phyloP scores from a whole-genome alignment of 2,888 invertebrate species.

The Acanthopleura granulata region DNA sequence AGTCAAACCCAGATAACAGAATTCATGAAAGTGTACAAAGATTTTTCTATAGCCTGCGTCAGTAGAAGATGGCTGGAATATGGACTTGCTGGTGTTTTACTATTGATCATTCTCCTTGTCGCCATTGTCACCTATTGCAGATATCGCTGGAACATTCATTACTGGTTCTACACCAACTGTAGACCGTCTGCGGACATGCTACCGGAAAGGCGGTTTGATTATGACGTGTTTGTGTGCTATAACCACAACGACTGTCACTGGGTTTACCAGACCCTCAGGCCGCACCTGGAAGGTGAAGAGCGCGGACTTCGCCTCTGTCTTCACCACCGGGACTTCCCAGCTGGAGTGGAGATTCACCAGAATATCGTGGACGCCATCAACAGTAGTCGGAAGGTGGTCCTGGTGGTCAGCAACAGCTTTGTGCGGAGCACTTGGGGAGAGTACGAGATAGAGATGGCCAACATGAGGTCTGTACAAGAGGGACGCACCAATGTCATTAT shows the following conservation, averaged over 20 bases:
- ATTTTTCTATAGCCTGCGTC: background rate
- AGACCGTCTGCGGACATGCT: background rate
- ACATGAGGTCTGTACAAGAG: background rate
- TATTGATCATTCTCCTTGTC: background rate
- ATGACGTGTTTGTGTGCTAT: constrained; percentile 17
- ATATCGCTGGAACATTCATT: constrained; percentile 4
- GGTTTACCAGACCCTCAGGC: background rate
- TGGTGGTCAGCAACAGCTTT: background rate
- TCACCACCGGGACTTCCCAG: constrained; percentile 16
- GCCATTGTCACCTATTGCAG: background rate
- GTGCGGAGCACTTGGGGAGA: background rate
- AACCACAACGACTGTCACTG: constrained; percentile 6
- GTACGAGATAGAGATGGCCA: constrained; percentile 16
- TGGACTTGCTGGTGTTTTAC: background rate
- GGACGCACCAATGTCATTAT: background rate
- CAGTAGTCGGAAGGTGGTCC: background rate
- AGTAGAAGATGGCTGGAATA: background rate
- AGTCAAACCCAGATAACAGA: background rate
- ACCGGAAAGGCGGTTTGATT: background rate
- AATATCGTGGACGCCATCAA: too few relatives aligned
- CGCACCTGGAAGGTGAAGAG: background rate
- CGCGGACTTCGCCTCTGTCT: background rate
- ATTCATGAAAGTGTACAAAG: background rate
- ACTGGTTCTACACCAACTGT: background rate
- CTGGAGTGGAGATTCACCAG: constrained; percentile 2